Evolutionary conservation across 2,113 vertebrate genomes (phyloP).

Genomic region (Muntiacus reevesi): DNA sequence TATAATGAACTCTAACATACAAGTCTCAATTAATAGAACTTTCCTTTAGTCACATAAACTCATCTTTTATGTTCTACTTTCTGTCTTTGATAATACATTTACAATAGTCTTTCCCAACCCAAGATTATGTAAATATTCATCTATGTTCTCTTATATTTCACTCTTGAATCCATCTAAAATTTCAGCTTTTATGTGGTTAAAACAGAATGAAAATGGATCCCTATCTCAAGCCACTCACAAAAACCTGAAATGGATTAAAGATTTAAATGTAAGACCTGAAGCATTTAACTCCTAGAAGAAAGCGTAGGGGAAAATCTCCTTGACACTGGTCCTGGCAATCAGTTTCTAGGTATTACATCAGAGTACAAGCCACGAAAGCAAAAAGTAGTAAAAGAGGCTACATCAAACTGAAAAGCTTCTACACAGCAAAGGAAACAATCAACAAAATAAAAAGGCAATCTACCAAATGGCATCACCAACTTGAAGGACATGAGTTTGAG

Average conservation of each 20-base stretch:
- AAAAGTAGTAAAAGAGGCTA: not conserved
- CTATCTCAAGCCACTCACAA: not conserved
- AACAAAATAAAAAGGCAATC: not conserved
- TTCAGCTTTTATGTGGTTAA: not conserved
- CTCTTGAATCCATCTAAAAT: not conserved
- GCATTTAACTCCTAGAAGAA: not conserved
- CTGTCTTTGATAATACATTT: not conserved
- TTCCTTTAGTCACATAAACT: not conserved
- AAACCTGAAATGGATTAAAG: not conserved
- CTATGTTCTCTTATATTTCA: not conserved
- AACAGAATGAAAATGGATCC: not conserved
- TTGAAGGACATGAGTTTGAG: not conserved
- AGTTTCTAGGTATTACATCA: not conserved
- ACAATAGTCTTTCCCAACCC: not conserved
- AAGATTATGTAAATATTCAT: not conserved
- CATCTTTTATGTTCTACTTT: slow-evolving; percentile 18
- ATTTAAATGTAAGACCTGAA: not conserved
- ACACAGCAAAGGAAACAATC: not conserved
- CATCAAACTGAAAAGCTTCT: not conserved
- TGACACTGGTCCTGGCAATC: not conserved
- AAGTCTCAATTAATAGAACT: not conserved
- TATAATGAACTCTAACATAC: not conserved
- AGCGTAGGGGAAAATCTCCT: not conserved
- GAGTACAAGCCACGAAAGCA: not conserved
- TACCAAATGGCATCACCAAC: not conserved